Conservation (phyloP, 2,113 vertebrate genomes). For the Psammodynastes pulverulentus region DNA sequence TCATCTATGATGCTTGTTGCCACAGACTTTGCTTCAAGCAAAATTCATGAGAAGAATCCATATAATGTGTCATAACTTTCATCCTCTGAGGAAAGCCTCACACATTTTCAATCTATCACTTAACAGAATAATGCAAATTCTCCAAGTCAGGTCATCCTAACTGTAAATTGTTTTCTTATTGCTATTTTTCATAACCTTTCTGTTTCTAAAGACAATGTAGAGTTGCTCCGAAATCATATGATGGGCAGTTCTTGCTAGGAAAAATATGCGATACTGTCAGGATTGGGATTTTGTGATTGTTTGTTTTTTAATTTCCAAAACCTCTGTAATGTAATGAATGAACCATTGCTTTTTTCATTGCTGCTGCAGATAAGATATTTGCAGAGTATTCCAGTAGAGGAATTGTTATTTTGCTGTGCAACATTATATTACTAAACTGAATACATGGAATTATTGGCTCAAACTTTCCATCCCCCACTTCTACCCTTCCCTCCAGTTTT, state of each 20-base stretch:
- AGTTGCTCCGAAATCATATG: neutral
- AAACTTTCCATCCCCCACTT: conserved; percentile 11
- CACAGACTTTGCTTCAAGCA: neutral
- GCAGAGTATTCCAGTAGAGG: conserved; percentile 24
- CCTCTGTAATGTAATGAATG: neutral
- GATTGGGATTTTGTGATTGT: neutral
- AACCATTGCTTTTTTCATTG: conserved; percentile 14
- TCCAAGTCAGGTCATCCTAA: neutral
- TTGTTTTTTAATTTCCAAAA: conserved; percentile 15
- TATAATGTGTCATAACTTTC: neutral
- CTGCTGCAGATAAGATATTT: conserved; percentile 2
- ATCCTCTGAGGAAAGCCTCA: neutral
- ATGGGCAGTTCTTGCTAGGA: neutral
- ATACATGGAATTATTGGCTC: conserved; percentile 58
- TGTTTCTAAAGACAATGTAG: rapidly evolving
- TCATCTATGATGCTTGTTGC: neutral
- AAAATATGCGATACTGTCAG: conserved; percentile 9
- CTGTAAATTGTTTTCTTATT: neutral
- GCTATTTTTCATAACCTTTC: neutral
- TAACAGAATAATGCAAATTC: neutral
- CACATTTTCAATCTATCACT: neutral
- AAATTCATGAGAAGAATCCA: neutral
- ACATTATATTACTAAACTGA: conserved; percentile 41
- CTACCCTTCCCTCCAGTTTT: conserved; percentile 18
- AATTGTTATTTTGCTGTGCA: conserved; percentile 53